A percentile compares a stretch with the other conserved stretches of the same genome.
Evolutionary conservation across 2,797 vertebrate genomes (phyloP).

Genomic region (Prunella strophiata): DNA sequence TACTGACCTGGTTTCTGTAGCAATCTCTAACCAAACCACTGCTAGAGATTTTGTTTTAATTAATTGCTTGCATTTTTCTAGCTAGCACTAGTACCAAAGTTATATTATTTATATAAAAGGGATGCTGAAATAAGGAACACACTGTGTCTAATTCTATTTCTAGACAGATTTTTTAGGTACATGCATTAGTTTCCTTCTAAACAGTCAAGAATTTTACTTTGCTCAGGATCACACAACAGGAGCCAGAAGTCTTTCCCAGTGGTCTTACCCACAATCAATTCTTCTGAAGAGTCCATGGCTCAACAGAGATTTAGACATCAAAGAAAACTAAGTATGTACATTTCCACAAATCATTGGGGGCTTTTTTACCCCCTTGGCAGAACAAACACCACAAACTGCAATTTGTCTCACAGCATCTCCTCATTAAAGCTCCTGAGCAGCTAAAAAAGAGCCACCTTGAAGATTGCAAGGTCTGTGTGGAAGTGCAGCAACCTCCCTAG

Average conservation of each 20-base stretch:
- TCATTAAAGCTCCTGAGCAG: background rate
- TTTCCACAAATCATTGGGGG: background rate
- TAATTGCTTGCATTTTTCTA: background rate
- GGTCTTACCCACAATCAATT: background rate
- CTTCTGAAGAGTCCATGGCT: background rate
- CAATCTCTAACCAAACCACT: background rate
- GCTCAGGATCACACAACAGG: background rate
- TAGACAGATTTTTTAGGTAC: background rate
- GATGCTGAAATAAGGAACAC: background rate
- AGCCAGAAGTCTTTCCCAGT: background rate
- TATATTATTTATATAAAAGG: background rate
- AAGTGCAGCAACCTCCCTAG: background rate
- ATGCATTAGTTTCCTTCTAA: background rate
- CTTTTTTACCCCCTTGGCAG: background rate
- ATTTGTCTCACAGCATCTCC: background rate
- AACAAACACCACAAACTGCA: background rate
- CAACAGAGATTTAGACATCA: background rate
- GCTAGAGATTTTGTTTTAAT: background rate
- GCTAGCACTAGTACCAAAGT: background rate
- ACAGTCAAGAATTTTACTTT: background rate
- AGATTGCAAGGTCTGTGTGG: background rate
- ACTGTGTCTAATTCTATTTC: background rate
- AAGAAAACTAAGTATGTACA: background rate
- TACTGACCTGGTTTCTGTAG: background rate
- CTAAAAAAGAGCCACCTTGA: background rate